Evolutionary conservation across 1,140 invertebrate genomes (phyloP), one percentile per base, ranked within the genome.

Genomic region (Drosophila tristis): DNA sequence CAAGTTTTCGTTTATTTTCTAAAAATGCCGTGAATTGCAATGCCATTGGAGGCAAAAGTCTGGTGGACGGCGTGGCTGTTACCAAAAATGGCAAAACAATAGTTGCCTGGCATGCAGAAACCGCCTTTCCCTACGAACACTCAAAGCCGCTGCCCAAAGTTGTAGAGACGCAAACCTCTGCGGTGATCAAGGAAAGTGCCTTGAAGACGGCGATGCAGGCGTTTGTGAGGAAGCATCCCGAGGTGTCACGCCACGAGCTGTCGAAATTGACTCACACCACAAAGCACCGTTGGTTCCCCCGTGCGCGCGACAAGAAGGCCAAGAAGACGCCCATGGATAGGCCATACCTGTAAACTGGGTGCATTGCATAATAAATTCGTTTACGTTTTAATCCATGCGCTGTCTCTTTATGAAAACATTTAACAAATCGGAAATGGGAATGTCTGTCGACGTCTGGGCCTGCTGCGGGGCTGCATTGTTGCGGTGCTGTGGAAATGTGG

Each of bases 401-500:
- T 86, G 70, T 6, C 82, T 70, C 64, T 86, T 86, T 6, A 86
- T 82, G 8, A 82, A 82, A 42, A 86, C 82, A 73, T 86, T 80
- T 5, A 96, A 93, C 82, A 97, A 93, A 92, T 96, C 96, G 2
- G 96, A 96, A 80, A 96, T 96, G 29, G 96, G 95, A 56, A 96
- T 92, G 91, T 91, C 81, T 4, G 73, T 50, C 13, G 95, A 91
- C 94, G 96, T 95, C n/a, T 94, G 91, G 59, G 93, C 93, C 31
- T 91, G 72, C 74, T 93, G 92, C 79, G 93, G 20, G 94, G 94
- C 86, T 95, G 97, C 29, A 25, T 74, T 72, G 25, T 99, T 98
- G 77, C 98, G 94, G 92, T 99, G 98, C 92, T 99, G 98, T 0
- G 98, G 98, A 92, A 98, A 99, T 78, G 97, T 98, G 29, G 98